Evolutionary conservation across 1,140 invertebrate species (phyloP), one percentile per base, ranked within the genome.

Genomic region (Macrosteles quadrilineatus): DNA sequence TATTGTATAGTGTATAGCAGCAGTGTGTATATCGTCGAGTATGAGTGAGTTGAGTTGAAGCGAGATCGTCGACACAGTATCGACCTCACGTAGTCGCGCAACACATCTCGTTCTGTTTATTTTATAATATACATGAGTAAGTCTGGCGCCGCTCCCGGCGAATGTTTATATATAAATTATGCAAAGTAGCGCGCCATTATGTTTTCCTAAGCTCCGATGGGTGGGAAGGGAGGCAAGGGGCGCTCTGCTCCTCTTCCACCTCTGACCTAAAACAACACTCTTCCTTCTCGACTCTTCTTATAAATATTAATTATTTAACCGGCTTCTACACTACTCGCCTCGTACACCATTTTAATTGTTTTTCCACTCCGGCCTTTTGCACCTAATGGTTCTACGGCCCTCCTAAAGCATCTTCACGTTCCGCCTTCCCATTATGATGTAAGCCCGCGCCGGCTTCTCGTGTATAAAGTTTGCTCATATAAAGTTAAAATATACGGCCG

Each of bases 101-200:
- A 66, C 29, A 63, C 32, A 66, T 43, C 32, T 21, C 63, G 63
- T 25, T 40, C 23, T 66, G 63, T 66, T 66, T 66, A 66, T 66
- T 66, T 66, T 66, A 66, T 66, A 66, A 66, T 66, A 66, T 66
- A 66, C 63, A 66, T 66, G 63, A 66, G 63, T 43, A 66, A 66
- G 63, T 66, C 63, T 66, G 63, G 63, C 62, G 62, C 30, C 30
- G 55, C 59, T 45, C 27, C 36, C 40, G 27, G 31, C 27, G 63
- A 66, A 66, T 66, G 63, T 66, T 66, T 66, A 66, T 66, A 66
- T 66, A 66, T 66, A 66, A 66, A 66, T 66, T 66, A 66, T 66
- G 63, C 63, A 66, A 66, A 66, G 40, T 43, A 43, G 63, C 21
- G 63, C 23, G 32, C 63, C 63, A 66, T 66, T 66, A 66, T 66